Evolutionary conservation across 37 sponge, comb jelly and placozoan genomes (phyloP).

Genomic region (Amphimedon queenslandica): DNA sequence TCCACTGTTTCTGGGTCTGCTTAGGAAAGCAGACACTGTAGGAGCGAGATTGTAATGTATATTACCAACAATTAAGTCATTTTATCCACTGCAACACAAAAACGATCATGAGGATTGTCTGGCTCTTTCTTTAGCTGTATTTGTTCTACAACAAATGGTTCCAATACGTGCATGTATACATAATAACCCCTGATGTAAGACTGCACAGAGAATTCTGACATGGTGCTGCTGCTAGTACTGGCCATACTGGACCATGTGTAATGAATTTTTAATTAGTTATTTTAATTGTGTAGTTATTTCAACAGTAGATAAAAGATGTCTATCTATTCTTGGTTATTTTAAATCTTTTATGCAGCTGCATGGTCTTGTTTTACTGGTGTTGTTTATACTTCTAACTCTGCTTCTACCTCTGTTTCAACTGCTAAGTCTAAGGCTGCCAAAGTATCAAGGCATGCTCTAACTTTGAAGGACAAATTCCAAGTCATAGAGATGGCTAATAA

Average conservation of each 20-base stretch:
- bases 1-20: constrained; percentile 22
- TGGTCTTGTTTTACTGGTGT: too few relatives aligned
- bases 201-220: background rate
- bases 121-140: constrained; percentile 36
- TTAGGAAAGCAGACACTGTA: constrained; percentile 22
- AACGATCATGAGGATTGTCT: constrained; percentile 33
- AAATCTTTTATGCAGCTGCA: too few relatives aligned
- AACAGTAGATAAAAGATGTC: too few relatives aligned
- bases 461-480: constrained; percentile 31
- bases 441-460: constrained; percentile 19
- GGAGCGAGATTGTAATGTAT: constrained; percentile 42
- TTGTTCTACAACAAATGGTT: constrained; percentile 11
- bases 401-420: background rate
- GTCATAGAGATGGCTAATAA: constrained; percentile 13
- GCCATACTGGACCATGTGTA: too few relatives aligned
- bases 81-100: constrained; percentile 30
- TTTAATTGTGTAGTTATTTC: too few relatives aligned
- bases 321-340: too few relatives aligned
- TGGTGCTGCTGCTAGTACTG: too few relatives aligned
- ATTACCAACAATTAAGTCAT: constrained; percentile 9
- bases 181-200: constrained; percentile 18
- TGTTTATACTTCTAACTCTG: too few relatives aligned
- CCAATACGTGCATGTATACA: constrained; percentile 7
- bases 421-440: constrained; percentile 1
- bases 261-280: too few relatives aligned